Evolutionary conservation across 1,140 invertebrate species (phyloP), one percentile per base, ranked within the genome.

Genomic region (Atta texana): DNA sequence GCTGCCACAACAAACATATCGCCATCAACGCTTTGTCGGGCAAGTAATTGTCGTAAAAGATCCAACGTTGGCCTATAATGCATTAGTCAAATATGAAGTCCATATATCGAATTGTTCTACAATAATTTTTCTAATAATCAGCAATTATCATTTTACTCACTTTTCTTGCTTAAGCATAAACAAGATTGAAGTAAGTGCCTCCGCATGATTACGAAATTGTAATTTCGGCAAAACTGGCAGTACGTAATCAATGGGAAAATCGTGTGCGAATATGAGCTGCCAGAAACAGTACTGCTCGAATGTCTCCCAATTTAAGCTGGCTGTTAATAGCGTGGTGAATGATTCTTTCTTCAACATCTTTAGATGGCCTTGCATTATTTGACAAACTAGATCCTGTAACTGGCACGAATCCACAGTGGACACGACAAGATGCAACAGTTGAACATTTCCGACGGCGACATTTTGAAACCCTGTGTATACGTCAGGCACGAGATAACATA

Each of bases 271-370:
- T 57, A 99, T 96, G 51, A 99, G 96, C 95, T 99, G 98, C 99
- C 99, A 99, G 10, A 99, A 96, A 93, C 98, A 99, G 93, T 98
- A 98, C 93, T 99, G 99, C 94, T 99, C 99, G 91, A 99, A 98
- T 2, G 98, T 99, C 94, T 99, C 99, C 98, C 99, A 99, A 77
- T 97, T 96, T 74, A 99, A 95, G 93, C 98, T 99, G 14, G 97
- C 97, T 89, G 97, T 98, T 92, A 98, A 92, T 93, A 98, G 96
- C 51, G 96, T 95, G 51, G 97, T 96, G 44, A 98, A 96, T 31
- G 97, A 97, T 89, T 98, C 97, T 59, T 96, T 96, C 92, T 97
- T 97, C 66, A 98, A 97, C 96, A 98, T 97, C 89, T 97, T 96
- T 44, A 98, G 94, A 92, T 98, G 97, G 64, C 98, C 98, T 95